Evolutionary conservation across 35 echinoderm and acorn worm species (phyloP).

Genomic region (Ophioderma brevispina): DNA sequence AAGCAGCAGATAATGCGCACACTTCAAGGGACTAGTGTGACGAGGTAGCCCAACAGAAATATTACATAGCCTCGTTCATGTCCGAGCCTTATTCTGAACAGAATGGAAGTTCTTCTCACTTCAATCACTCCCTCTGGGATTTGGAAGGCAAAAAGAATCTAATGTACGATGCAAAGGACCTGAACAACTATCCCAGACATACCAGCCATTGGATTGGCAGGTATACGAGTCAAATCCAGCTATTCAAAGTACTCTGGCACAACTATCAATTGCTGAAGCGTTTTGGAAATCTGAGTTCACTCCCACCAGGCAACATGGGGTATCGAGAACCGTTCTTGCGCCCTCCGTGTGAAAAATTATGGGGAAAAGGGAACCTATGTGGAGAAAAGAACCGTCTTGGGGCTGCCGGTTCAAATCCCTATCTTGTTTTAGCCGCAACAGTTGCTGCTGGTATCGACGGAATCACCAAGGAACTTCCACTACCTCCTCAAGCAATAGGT

Average conservation of each 20-base stretch:
- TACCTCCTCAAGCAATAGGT: slow-evolving; percentile 42
- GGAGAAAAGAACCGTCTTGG: slow-evolving; percentile 87
- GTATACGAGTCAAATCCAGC: slow-evolving; percentile 57
- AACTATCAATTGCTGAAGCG: slow-evolving; percentile 64
- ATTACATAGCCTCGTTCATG: slow-evolving; percentile 75
- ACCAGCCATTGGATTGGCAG: slow-evolving; percentile 72
- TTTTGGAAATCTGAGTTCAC: slow-evolving; percentile 1
- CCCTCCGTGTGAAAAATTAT: slow-evolving; percentile 47
- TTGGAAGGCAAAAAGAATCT: slow-evolving; percentile 17
- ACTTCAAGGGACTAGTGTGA: slow-evolving; percentile 71
- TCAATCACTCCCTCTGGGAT: slow-evolving; percentile 78
- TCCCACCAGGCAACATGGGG: slow-evolving; percentile 76
- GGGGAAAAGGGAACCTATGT: slow-evolving; percentile 63
- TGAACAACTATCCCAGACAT: slow-evolving; percentile 43
- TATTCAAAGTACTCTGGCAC: slow-evolving; percentile 52
- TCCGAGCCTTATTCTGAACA: slow-evolving; percentile 41
- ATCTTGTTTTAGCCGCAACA: slow-evolving; percentile 73
- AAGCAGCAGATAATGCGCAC: slow-evolving; percentile 57
- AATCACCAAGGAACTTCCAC: slow-evolving; percentile 34
- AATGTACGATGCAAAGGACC: slow-evolving; percentile 26
- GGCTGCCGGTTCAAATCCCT: slow-evolving; percentile 74
- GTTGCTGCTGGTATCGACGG: slow-evolving; percentile 88
- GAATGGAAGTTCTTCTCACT: slow-evolving; percentile 58
- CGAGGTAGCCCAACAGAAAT: slow-evolving; percentile 69
- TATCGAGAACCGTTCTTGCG: slow-evolving; percentile 73